Evolutionary conservation across 2,113 vertebrate genomes (phyloP).

Genomic region (Seriola aureovittata): DNA sequence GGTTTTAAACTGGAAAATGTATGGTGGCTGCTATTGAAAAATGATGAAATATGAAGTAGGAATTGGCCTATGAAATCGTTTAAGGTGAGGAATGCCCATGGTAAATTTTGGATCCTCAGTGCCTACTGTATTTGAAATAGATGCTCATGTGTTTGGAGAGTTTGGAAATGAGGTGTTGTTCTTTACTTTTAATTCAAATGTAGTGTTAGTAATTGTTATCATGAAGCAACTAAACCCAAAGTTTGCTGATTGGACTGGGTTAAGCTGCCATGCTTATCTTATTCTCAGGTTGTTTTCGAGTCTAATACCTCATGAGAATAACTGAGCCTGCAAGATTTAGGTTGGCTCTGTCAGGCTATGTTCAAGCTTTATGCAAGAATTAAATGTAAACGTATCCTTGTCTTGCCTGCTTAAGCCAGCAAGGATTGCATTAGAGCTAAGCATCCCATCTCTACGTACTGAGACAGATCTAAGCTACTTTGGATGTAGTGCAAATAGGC

Average conservation of each 20-base stretch:
- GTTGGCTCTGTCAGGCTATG: slow-evolving; percentile 1
- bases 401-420: slow-evolving; percentile 18
- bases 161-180: not conserved
- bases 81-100: not conserved
- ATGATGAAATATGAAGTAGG: not conserved
- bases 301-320: slow-evolving; percentile 1
- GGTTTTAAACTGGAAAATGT: not conserved
- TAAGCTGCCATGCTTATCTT: not conserved
- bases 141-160: not conserved
- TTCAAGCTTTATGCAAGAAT: slow-evolving; percentile 31
- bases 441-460: not conserved
- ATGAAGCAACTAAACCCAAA: not conserved
- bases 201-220: not conserved
- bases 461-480: slow-evolving; percentile 16
- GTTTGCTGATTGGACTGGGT: slow-evolving; percentile 19
- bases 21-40: not conserved
- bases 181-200: not conserved
- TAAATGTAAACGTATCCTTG: slow-evolving; percentile 18
- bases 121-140: not conserved
- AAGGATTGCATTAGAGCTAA: slow-evolving; percentile 22
- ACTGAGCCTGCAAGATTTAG: slow-evolving; percentile 3
- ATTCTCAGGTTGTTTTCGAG: slow-evolving; percentile 7
- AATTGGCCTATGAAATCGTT: not conserved
- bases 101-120: not conserved
- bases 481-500: slow-evolving; percentile 3